These are phyloP conservation scores for Cygnus buccinator DNA, from an alignment of 2,113 vertebrate genomes.

Conservation along the genomic window DNA sequence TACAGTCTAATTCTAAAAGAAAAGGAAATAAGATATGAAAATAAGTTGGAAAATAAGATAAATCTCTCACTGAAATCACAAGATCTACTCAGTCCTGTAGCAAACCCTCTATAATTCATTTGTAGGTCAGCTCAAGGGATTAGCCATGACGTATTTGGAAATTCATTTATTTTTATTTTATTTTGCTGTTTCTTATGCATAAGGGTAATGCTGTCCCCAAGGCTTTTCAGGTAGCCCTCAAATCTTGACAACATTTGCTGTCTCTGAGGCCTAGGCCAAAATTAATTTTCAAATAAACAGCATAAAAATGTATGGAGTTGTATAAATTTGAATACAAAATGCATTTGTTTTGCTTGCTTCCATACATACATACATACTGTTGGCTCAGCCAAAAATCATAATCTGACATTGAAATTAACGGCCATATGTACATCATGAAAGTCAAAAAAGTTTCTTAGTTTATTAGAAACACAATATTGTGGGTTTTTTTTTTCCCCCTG, in stretches of 20 bases:
- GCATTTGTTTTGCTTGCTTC: slow-evolving; percentile 85
- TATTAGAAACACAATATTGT: slow-evolving; percentile 46
- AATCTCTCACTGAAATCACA: slow-evolving; percentile 90
- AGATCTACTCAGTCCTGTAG: slow-evolving; percentile 83
- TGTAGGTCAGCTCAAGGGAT: slow-evolving; percentile 88
- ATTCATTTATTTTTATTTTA: slow-evolving; percentile 98
- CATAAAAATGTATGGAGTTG: slow-evolving; percentile 90
- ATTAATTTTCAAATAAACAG: slow-evolving; percentile 91
- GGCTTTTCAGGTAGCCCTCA: slow-evolving; percentile 90
- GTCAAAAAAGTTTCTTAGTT: slow-evolving; percentile 82
- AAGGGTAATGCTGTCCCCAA: slow-evolving; percentile 92
- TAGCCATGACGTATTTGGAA: slow-evolving; percentile 87
- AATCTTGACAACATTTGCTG: slow-evolving; percentile 90
- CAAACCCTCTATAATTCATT: slow-evolving; percentile 88
- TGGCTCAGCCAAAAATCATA: slow-evolving; percentile 85
- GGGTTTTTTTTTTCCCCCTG: neutral
- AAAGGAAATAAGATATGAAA: slow-evolving; percentile 98
- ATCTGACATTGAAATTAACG: slow-evolving; percentile 85
- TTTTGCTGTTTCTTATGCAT: slow-evolving; percentile 90
- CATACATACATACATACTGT: slow-evolving; percentile 80
- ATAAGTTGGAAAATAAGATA: slow-evolving; percentile 96
- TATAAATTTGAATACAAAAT: slow-evolving; percentile 91
- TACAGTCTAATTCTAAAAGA: slow-evolving; percentile 96
- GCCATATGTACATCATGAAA: slow-evolving; percentile 80
- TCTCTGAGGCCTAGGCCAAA: slow-evolving; percentile 87